Percentiles rank a stretch among this genome's conserved stretches.
These are phyloP conservation scores for Eupeodes corollae DNA, from an alignment of 1,140 invertebrate genomes.

Conservation along the genomic window DNA sequence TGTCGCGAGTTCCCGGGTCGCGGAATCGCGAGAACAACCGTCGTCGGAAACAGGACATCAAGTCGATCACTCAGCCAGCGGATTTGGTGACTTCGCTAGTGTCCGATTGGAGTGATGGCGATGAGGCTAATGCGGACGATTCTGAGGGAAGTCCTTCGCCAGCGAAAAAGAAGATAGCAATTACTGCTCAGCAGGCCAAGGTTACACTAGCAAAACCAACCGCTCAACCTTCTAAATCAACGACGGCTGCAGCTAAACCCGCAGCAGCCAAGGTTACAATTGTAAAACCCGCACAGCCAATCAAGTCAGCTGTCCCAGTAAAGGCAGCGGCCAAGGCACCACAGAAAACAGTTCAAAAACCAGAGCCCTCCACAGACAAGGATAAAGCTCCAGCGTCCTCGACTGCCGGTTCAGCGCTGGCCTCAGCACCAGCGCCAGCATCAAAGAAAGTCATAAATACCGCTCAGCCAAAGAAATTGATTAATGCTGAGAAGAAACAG, in stretches of 20 bases:
- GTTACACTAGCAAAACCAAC: not conserved
- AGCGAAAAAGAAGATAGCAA: not conserved
- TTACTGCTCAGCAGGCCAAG: not conserved
- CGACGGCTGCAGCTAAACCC: constrained; percentile 13
- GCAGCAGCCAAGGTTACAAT: constrained; percentile 3
- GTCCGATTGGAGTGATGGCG: constrained; percentile 29
- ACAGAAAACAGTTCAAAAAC: not conserved
- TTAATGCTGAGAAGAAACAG: constrained; percentile 9
- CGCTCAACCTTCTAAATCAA: not conserved
- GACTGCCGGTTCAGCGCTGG: constrained; percentile 24
- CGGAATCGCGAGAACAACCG: constrained; percentile 7
- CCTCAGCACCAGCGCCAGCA: not conserved
- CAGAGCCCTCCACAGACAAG: not conserved
- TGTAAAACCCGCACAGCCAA: not conserved
- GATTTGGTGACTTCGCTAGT: constrained; percentile 14
- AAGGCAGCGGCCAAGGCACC: not conserved
- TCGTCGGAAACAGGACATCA: constrained; percentile 19
- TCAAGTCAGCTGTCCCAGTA: not conserved
- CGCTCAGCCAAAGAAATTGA: not conserved
- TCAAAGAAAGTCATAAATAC: not conserved
- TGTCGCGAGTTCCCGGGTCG: constrained; percentile 11
- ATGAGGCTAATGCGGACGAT: not conserved
- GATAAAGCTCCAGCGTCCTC: constrained; percentile 29
- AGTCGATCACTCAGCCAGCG: constrained; percentile 16
- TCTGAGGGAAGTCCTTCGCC: not conserved